Evolutionary conservation across 2,113 vertebrate species (phyloP).

Genomic region (Gymnarchus niloticus): DNA sequence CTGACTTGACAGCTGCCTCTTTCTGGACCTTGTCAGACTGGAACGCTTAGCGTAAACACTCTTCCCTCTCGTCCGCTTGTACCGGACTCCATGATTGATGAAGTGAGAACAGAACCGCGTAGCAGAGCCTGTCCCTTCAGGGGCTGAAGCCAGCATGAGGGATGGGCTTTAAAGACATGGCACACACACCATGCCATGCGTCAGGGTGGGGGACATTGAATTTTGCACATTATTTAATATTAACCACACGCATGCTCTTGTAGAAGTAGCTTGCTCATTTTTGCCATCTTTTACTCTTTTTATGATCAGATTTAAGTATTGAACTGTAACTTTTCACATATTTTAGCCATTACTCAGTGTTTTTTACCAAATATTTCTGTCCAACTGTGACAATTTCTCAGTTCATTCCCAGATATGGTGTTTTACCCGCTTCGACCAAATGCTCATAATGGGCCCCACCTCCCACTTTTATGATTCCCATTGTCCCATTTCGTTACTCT

Average conservation of each 20-base stretch:
- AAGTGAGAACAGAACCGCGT: not conserved
- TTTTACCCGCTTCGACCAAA: not conserved
- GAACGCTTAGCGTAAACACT: not conserved
- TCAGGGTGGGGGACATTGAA: not conserved
- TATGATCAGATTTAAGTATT: not conserved
- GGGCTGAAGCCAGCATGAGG: not conserved
- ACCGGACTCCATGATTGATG: not conserved
- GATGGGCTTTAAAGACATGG: not conserved
- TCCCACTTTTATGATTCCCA: not conserved
- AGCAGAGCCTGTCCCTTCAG: not conserved
- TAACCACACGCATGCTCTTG: not conserved
- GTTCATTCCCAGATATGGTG: not conserved
- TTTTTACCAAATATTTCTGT: not conserved
- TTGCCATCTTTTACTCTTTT: not conserved
- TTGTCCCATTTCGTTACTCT: no score
- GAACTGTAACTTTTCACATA: not conserved
- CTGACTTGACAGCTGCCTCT: not conserved
- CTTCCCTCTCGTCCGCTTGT: not conserved
- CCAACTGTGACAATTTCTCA: conserved; percentile 10
- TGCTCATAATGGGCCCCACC: not conserved
- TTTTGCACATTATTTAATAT: not conserved
- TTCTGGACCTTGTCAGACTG: not conserved
- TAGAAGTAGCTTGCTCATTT: not conserved
- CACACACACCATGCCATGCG: no score
- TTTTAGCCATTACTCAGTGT: not conserved